phyloP scores from a whole-genome alignment of 1,140 invertebrate species.

The Odontomachus brunneus region DNA sequence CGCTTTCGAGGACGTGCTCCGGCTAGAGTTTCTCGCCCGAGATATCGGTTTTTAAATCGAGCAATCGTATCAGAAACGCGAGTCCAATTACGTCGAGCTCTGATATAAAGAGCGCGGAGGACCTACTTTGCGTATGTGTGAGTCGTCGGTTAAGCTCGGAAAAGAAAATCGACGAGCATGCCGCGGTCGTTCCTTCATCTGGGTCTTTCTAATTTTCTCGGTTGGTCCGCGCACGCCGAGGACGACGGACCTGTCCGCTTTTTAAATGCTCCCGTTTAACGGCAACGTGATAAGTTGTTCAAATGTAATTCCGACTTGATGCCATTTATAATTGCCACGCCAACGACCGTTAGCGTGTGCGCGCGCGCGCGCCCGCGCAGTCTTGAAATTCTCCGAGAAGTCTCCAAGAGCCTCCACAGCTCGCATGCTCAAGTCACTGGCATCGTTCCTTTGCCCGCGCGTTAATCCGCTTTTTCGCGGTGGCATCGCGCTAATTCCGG shows the following conservation, averaged over 20 bases:
- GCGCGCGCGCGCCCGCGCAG: not conserved
- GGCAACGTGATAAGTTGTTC: too few relatives aligned
- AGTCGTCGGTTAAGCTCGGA: too few relatives aligned
- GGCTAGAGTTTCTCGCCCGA: conserved; percentile 32
- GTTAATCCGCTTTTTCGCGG: conserved; percentile 24
- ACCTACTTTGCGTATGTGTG: too few relatives aligned
- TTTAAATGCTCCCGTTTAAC: not conserved
- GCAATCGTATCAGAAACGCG: too few relatives aligned
- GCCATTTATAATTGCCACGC: not conserved
- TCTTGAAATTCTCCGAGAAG: not conserved
- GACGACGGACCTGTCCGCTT: too few relatives aligned
- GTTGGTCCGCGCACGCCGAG: too few relatives aligned
- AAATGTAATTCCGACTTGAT: not conserved
- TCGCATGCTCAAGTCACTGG: not conserved
- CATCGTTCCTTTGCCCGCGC: not conserved
- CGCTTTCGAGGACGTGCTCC: conserved; percentile 35
- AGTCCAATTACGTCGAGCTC: too few relatives aligned
- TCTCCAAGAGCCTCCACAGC: not conserved
- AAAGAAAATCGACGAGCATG: too few relatives aligned
- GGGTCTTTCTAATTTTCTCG: too few relatives aligned
- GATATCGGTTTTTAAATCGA: too few relatives aligned
- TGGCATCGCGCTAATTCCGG: conserved; percentile 53
- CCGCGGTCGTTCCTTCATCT: too few relatives aligned
- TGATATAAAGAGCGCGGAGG: too few relatives aligned
- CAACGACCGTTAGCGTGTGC: not conserved